Conservation (phyloP, 2,113 vertebrate species). For the Lepus europaeus region DNA sequence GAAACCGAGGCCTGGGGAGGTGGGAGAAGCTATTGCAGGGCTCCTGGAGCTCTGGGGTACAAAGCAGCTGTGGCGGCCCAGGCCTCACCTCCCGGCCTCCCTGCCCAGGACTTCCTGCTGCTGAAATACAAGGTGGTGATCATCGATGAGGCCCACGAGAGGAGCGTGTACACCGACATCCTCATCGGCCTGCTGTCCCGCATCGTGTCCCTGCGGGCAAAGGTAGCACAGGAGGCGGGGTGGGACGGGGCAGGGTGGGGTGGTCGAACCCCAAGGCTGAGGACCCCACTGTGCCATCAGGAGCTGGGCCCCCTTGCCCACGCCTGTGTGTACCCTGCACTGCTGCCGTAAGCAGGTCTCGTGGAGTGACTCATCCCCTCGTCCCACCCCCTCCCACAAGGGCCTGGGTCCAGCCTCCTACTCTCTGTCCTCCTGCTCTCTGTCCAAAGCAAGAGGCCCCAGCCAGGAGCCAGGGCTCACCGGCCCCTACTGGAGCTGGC, state of each 20-base stretch:
- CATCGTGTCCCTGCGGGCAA: slow-evolving; percentile 93
- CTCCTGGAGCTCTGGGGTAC: too few species aligned
- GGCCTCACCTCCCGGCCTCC: accelerated
- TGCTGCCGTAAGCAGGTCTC: background rate
- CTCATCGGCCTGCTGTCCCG: slow-evolving; percentile 96
- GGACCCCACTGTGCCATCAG: accelerated
- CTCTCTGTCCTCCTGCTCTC: background rate
- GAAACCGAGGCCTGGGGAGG: background rate
- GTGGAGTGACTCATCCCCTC: background rate
- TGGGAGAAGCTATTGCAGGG: too few species aligned
- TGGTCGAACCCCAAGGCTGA: too few species aligned
- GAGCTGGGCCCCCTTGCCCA: background rate
- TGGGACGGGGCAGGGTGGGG: too few species aligned
- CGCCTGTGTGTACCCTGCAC: background rate
- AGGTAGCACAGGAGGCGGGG: slow-evolving; percentile 84
- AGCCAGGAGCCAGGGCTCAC: accelerated
- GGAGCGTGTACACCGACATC: slow-evolving; percentile 97
- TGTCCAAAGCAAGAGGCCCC: background rate
- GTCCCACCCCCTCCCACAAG: background rate
- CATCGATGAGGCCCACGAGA: slow-evolving; percentile 97
- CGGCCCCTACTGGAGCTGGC: accelerated
- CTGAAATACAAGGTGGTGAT: slow-evolving; percentile 94
- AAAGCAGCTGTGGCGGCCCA: background rate
- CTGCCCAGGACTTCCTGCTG: slow-evolving; percentile 94
- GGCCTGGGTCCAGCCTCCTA: background rate